Evolutionary conservation across 2,888 invertebrate species (phyloP).

Genomic region (Nebria brevicollis): DNA sequence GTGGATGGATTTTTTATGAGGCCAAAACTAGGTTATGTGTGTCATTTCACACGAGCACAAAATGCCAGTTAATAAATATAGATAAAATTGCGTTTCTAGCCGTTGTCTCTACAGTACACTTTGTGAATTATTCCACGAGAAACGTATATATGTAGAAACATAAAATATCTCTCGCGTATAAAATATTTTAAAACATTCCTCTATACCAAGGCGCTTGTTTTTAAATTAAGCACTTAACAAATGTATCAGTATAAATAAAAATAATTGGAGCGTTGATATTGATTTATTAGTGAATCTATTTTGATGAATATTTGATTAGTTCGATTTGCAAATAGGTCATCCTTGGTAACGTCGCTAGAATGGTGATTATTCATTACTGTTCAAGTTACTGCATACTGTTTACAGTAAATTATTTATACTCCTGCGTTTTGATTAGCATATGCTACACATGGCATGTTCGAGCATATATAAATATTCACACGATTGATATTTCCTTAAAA

Average conservation of each 20-base stretch:
- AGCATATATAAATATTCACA: neutral
- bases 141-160: too few relatives aligned
- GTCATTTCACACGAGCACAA: neutral
- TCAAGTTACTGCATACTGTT: neutral
- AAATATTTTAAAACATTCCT: too few relatives aligned
- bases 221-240: too few relatives aligned
- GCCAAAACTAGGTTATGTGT: neutral
- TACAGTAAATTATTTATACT: neutral
- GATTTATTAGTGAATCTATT: neutral
- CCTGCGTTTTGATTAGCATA: neutral
- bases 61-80: neutral
- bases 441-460: neutral
- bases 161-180: too few relatives aligned
- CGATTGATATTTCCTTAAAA: neutral
- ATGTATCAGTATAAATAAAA: too few relatives aligned
- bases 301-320: neutral
- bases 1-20: slow-evolving; percentile 38
- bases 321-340: neutral
- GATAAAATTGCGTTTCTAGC: neutral
- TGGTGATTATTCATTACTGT: neutral
- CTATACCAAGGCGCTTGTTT: too few relatives aligned
- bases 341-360: neutral
- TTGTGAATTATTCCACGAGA: too few relatives aligned
- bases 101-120: neutral
- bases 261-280: too few relatives aligned